Evolutionary conservation across 2,113 vertebrate genomes (phyloP).

Genomic region (Bambusicola thoracicus): DNA sequence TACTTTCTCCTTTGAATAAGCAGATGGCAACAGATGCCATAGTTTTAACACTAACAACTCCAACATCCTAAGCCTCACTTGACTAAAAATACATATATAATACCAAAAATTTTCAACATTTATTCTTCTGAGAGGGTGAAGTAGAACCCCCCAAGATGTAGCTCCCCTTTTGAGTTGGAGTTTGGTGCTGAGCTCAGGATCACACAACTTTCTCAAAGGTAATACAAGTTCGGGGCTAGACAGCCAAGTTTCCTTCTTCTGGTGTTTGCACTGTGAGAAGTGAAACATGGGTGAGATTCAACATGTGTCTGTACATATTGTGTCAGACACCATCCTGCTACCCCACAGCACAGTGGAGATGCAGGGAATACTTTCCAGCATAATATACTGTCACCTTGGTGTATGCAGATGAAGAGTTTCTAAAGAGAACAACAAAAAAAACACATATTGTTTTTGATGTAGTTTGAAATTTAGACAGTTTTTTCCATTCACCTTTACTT

Average conservation of each 20-base stretch:
- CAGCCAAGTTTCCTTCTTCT: not conserved
- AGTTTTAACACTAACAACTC: not conserved
- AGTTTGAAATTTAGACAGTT: not conserved
- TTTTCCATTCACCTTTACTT: not conserved
- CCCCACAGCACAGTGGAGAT: not conserved
- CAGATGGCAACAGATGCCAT: not conserved
- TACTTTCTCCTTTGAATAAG: not conserved
- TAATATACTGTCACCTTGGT: not conserved
- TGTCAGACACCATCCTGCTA: not conserved
- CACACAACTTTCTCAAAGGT: slow-evolving; percentile 71
- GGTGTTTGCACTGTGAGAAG: not conserved
- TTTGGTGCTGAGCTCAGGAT: not conserved
- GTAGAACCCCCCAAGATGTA: not conserved
- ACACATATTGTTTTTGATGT: not conserved
- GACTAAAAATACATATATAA: not conserved
- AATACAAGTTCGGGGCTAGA: slow-evolving; percentile 73
- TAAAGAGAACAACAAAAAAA: not conserved
- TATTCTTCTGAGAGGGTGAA: not conserved
- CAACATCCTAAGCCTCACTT: not conserved
- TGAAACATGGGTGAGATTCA: not conserved
- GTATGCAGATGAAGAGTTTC: not conserved
- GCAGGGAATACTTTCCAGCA: not conserved
- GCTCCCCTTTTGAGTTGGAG: slow-evolving; percentile 8
- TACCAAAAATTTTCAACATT: slow-evolving; percentile 33
- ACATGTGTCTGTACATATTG: not conserved